Percentiles rank a stretch among this genome's conserved stretches.
These are phyloP conservation scores for Herpailurus yagouaroundi DNA, from an alignment of 2,113 vertebrate genomes.

Conservation along the genomic window DNA sequence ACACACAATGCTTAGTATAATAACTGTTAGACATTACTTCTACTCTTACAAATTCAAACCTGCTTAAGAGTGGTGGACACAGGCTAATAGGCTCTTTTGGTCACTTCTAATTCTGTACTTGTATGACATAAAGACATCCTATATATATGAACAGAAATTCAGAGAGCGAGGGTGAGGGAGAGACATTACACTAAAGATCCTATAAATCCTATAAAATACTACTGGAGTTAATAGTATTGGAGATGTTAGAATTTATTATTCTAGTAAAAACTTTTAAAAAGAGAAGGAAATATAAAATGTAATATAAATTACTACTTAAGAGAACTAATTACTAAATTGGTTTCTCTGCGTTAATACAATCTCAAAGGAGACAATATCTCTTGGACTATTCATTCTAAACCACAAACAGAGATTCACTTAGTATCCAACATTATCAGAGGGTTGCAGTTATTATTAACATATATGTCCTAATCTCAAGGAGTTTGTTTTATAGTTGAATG, in stretches of 20 bases:
- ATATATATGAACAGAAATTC: neutral
- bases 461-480: neutral
- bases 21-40: neutral
- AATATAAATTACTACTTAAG: neutral
- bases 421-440: neutral
- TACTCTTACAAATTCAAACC: neutral
- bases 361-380: neutral
- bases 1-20: neutral
- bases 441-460: neutral
- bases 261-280: neutral
- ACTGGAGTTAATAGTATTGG: neutral
- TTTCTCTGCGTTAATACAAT: neutral
- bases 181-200: neutral
- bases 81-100: neutral
- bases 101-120: slow-evolving; percentile 22
- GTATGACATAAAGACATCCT: neutral
- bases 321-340: neutral
- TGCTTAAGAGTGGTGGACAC: neutral
- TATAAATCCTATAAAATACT: neutral
- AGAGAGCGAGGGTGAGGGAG: neutral
- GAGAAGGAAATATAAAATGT: neutral
- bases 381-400: neutral
- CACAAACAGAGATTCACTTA: neutral
- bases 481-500: neutral
- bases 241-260: slow-evolving; percentile 14